A percentile compares a stretch with the other conserved stretches of the same genome.
These are phyloP conservation scores for Montipora capricornis DNA, from an alignment of 64 coral and sea anemone species.

Conservation along the genomic window DNA sequence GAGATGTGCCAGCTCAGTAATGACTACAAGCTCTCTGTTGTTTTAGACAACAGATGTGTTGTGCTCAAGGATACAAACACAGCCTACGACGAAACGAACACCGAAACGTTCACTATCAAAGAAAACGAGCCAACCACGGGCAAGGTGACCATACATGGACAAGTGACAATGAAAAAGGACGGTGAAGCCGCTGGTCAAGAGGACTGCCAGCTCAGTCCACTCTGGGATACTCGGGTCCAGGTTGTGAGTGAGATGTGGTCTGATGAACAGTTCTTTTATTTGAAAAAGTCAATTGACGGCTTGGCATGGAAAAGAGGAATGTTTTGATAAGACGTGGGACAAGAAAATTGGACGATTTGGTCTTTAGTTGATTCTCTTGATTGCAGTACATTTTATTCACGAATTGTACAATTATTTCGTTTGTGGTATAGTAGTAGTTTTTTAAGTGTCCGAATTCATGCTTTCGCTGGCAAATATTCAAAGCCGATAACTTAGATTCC, in stretches of 20 bases:
- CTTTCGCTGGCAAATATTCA: too few relatives aligned
- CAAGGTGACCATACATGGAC: slow-evolving; percentile 5
- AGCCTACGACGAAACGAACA: not conserved
- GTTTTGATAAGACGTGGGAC: slow-evolving; percentile 19
- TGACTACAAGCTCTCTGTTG: slow-evolving; percentile 10
- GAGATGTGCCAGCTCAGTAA: not conserved
- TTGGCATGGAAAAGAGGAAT: slow-evolving; percentile 5
- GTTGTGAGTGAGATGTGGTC: slow-evolving; percentile 26
- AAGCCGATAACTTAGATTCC: too few relatives aligned
- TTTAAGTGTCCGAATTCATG: too few relatives aligned
- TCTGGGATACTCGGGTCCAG: slow-evolving; percentile 19
- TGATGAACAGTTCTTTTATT: slow-evolving; percentile 19
- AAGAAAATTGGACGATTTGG: slow-evolving; percentile 39
- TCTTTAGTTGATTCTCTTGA: not conserved
- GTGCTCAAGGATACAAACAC: slow-evolving; percentile 20
- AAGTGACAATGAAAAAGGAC: slow-evolving; percentile 23
- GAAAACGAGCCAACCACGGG: slow-evolving; percentile 8
- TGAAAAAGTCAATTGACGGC: slow-evolving; percentile 35
- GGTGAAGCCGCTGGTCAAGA: not conserved
- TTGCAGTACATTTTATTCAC: not conserved
- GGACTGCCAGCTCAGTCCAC: not conserved
- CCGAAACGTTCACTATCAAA: slow-evolving; percentile 39
- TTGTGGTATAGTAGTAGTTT: too few relatives aligned
- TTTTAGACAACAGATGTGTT: not conserved
- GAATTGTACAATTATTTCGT: too few relatives aligned